Base-by-base conservation (phyloP, 2,797 vertebrate species). In the Clamator glandarius region DNA sequence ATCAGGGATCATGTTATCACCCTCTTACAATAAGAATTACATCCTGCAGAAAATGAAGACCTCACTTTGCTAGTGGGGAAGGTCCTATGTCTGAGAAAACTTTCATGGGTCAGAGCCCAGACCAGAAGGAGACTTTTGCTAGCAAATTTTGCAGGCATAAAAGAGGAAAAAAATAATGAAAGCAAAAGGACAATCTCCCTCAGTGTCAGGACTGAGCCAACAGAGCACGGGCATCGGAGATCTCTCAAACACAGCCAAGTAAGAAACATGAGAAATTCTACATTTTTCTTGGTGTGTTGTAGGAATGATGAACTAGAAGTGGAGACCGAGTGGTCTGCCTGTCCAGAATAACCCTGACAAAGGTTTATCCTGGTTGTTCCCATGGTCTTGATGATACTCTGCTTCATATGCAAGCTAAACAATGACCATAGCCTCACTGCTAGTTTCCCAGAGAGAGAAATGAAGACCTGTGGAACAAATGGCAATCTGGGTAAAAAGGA, bases 41-140 rank as follows among this genome's bases (percentile, higher is more conserved):
- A 0, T 39, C 21, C 33, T 2, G 2, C 3, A 4, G 11, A 62
- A 89, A 79, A 55, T 12, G 50, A 70, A 76, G 14, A 8, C 51
- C 25, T 41, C 0, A 0, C 14, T 64, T 67, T 62, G 72, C 33
- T 64, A 31, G 15, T 1, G 0, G 5, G 20, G 10, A 23, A 64
- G 42, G 29, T 67, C 9, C 17, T 36, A 24, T 5, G 11, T 52
- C 61, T 31, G 26, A 78, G 15, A 54, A 58, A 41, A 3, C 14
- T 54, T 15, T 25, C 17, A 25, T 0, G 9, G 23, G 15, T 63
- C 73, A 73, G 36, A 75, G 20, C 8, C 46, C 52, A 68, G 14
- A 46, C 9, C 51, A 73, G 36, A 15, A 57, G 24, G 31, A 84
- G 19, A 76, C 42, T 28, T 57, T 2, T 21, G n/a, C 20, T 23